Evolutionary conservation across 2,113 vertebrate species (phyloP).

Genomic region (Heloderma charlesbogerti): DNA sequence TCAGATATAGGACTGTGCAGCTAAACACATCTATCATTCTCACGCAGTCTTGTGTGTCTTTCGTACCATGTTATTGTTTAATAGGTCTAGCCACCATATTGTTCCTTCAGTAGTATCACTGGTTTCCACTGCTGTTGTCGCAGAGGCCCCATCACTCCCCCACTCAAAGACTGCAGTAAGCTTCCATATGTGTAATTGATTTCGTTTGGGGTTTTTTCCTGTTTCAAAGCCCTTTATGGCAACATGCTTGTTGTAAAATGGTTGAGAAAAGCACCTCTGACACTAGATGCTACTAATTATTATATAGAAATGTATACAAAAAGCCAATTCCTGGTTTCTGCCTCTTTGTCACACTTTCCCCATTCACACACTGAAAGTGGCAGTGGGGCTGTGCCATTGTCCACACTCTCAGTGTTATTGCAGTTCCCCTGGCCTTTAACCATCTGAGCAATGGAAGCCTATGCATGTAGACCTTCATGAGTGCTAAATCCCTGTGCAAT

Average conservation of each 20-base stretch:
- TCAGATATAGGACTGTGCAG: not conserved
- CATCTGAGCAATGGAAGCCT: not conserved
- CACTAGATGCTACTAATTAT: not conserved
- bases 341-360: not conserved
- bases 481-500: not conserved
- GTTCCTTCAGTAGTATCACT: not conserved
- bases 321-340: not conserved
- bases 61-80: not conserved
- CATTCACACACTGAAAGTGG: not conserved
- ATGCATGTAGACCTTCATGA: not conserved
- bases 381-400: not conserved
- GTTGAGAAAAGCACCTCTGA: not conserved
- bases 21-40: not conserved
- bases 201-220: not conserved
- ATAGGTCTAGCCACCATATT: not conserved
- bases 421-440: no score
- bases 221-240: not conserved
- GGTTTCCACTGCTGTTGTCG: not conserved
- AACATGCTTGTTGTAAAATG: not conserved
- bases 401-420: not conserved
- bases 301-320: not conserved
- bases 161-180: not conserved
- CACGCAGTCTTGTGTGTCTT: not conserved
- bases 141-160: not conserved
- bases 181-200: not conserved